Base-by-base conservation (phyloP, 2,888 invertebrate genomes). In the Galeopsomyia nigrocyanea region DNA sequence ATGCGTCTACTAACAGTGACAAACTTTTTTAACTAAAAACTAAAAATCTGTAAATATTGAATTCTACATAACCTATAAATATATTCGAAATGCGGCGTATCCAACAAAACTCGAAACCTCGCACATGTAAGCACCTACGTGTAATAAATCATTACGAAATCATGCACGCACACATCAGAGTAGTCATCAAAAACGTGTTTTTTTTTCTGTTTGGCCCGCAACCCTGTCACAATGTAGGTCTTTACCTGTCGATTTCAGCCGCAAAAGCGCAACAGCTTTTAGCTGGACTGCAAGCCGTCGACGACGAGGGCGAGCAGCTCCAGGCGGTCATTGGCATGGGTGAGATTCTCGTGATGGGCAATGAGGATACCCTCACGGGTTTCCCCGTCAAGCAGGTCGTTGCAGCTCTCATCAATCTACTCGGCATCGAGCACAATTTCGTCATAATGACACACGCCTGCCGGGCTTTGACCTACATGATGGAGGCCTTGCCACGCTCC, bases 361-460 rank as follows among this genome's bases (percentile, higher is more conserved):
- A 99, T 86, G 99, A 99, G 88, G 99, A 99, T 86, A 98, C 98
- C 0, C 90, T 99, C 67, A 95, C 97, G 53, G 98, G 98, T n/a
- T 98, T 99, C 87, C 99, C 99, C 0, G 96, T 98, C 50, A 95
- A 99, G 82, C 97, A 98, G 87, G 98, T 98, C 17, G 98, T 99
- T 61, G 98, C 98, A 0, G 97, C 97, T 7, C 91, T 99, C 50
- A 95, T 98, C 76, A 93, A 92, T 81, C 88, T 99, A 71, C 91
- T 99, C 22, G 94, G 96, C 65, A 97, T 98, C 90, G 99, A 99
- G 84, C 97, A 99, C 86, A 99, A 99, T 88, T 99, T 99, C 88
- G 99, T 99, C 87, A 97, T 99, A 90, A 99, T 99, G 99, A 97
- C 98, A 86, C 97, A 99, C 87, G 98, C 99, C 0, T 98, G 98